These are phyloP conservation scores for Conus betulinus DNA, from an alignment of 1,140 invertebrate species.

Conservation along the genomic window DNA sequence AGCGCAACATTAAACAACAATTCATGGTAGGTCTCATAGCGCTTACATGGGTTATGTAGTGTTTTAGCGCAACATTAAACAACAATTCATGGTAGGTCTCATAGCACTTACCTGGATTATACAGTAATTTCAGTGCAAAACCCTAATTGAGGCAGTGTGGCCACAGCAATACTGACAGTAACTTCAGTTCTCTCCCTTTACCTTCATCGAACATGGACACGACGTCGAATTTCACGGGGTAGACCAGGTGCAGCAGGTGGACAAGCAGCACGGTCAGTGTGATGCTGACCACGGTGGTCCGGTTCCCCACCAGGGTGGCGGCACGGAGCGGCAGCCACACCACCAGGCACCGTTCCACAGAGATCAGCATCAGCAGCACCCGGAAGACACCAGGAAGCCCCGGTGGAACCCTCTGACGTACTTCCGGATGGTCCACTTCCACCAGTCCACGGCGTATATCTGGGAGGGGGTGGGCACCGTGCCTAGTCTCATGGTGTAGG, in stretches of 20 bases:
- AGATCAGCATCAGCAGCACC: slow-evolving; percentile 23
- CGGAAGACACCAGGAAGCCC: neutral
- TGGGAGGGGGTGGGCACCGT: too few relatives aligned
- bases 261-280: neutral
- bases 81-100: too few relatives aligned
- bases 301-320: neutral
- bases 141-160: too few relatives aligned
- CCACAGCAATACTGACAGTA: too few relatives aligned
- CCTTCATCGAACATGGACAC: neutral
- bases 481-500: too few relatives aligned
- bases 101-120: too few relatives aligned
- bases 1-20: too few relatives aligned
- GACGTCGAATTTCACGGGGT: neutral
- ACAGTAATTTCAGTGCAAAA: too few relatives aligned
- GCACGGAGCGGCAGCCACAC: slow-evolving; percentile 9
- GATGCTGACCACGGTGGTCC: neutral
- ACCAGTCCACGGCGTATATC: neutral
- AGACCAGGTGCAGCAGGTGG: neutral
- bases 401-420: neutral
- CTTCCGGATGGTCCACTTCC: slow-evolving; percentile 14
- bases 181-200: too few relatives aligned
- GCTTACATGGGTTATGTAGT: too few relatives aligned
- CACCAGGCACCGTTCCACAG: slow-evolving; percentile 13
- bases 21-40: too few relatives aligned
- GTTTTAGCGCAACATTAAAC: too few relatives aligned